Evolutionary conservation across 2,113 vertebrate genomes (phyloP).

Genomic region (Hiodon tergisus): DNA sequence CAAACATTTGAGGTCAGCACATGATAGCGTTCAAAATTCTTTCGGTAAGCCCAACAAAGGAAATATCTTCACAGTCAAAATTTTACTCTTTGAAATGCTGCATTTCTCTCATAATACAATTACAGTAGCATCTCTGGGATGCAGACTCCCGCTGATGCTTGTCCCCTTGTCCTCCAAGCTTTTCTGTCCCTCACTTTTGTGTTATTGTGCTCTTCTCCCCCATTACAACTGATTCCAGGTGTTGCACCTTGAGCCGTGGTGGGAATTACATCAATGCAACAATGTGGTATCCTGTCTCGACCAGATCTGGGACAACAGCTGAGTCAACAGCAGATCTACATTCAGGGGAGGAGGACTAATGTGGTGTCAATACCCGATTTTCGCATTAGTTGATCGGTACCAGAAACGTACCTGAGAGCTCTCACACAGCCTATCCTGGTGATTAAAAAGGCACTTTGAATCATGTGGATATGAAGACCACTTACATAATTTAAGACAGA

Average conservation of each 20-base stretch:
- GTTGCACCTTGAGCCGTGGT: constrained; percentile 52
- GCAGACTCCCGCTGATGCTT: constrained; percentile 13
- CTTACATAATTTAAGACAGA: too few species aligned
- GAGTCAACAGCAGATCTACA: constrained; percentile 53
- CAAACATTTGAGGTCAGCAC: constrained; percentile 24
- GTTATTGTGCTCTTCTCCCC: constrained; percentile 39
- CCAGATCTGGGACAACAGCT: constrained; percentile 55
- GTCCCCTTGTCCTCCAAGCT: constrained; percentile 28
- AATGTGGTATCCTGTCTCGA: constrained; percentile 44
- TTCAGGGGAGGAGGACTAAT: constrained; percentile 7
- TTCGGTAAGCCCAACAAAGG: constrained; percentile 27
- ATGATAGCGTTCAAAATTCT: constrained; percentile 23
- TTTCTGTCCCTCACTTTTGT: constrained; percentile 22
- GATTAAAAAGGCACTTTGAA: too few species aligned
- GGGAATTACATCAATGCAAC: constrained; percentile 56
- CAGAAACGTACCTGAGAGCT: constrained; percentile 12
- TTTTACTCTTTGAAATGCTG: constrained; percentile 43
- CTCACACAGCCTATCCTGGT: background rate
- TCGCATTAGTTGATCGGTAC: constrained; percentile 15
- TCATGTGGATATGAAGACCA: too few species aligned
- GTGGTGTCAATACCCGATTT: constrained; percentile 28
- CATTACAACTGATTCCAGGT: constrained; percentile 54
- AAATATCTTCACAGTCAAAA: constrained; percentile 39
- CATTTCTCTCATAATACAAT: constrained; percentile 28
- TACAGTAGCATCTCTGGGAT: constrained; percentile 27